Base-by-base conservation (phyloP, 2,888 invertebrate species). In the Ophion ellenae region DNA sequence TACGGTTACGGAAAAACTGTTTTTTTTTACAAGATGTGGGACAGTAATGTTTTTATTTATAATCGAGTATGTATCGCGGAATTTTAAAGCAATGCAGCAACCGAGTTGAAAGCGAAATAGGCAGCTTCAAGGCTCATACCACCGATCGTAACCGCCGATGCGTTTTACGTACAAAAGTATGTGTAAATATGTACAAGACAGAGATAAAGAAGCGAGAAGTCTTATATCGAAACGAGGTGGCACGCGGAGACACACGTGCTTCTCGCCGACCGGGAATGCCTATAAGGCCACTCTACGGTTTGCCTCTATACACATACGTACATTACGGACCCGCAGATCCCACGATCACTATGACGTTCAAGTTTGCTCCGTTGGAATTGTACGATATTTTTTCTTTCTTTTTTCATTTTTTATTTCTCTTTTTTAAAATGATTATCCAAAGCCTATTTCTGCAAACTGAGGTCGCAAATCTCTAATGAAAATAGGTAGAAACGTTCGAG, bases 171-270 rank as follows among this genome's bases (percentile, higher is more conserved):
- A 47, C 63, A 40, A 47, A 14, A 53, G 53, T 20, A 78, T 28
- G 20, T 67, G 78, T 28, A 45, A 5, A 47, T 7, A 36, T 53
- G 40, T 32, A 32, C 14, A 57, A 69, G 53, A 53, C 24, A 9
- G 71, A 71, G 64, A 40, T 9, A 73, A 57, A 40, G 66, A 63
- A 10, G 20, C 4, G 59, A 53, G 28, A 66, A 10, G 63, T 80
- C 67, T 69, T 57, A 53, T 77, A 74, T 53, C 57, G 47, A 66
- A 79, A 67, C 24, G 61, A 70, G 32, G 67, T 66, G 76, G 86
- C 88, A 88, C 88, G 88, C 76, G 88, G 86, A 81, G 75, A 53
- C 74, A 82, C 88, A 88, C 88, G 88, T 88, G 88, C 86, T 83
- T 63, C 70, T 69, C 24, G 17, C 53, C 28, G 24, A 82, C 10